Conservation (phyloP, 2,113 vertebrate genomes). For the Syngnathus typhle region DNA sequence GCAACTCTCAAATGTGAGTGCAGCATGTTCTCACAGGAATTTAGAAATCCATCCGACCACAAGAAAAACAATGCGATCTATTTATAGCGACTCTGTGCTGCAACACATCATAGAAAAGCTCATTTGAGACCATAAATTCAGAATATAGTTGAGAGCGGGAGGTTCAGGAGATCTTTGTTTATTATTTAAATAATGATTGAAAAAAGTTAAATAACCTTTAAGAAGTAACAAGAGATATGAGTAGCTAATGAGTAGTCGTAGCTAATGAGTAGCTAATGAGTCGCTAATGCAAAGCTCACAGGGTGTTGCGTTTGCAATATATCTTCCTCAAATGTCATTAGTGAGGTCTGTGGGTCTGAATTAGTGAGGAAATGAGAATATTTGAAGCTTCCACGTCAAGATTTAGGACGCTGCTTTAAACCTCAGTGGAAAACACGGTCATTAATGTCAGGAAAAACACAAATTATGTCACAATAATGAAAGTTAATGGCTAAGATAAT, state of each 20-base stretch:
- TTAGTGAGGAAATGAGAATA: slow-evolving; percentile 7
- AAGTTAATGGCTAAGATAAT: background rate
- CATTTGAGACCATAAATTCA: background rate
- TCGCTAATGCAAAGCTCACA: background rate
- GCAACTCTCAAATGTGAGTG: background rate
- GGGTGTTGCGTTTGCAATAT: slow-evolving; percentile 4
- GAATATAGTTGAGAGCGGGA: too few relatives aligned
- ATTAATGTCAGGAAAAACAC: background rate
- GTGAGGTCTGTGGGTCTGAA: background rate
- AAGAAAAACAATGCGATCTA: background rate
- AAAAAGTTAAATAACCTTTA: too few relatives aligned
- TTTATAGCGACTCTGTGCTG: background rate
- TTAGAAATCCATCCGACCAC: too few relatives aligned
- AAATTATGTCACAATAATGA: background rate
- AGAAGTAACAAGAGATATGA: too few relatives aligned
- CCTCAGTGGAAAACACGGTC: background rate
- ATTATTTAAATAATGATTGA: too few relatives aligned
- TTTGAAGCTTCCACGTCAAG: slow-evolving; percentile 3
- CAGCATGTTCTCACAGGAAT: background rate
- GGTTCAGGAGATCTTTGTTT: too few relatives aligned
- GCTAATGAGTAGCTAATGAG: background rate
- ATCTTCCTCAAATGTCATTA: background rate
- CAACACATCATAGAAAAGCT: background rate
- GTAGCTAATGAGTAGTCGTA: too few relatives aligned
- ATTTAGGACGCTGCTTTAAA: background rate